Conservation (phyloP, 2,888 invertebrate genomes). For the Agapetus fuscipes region DNA sequence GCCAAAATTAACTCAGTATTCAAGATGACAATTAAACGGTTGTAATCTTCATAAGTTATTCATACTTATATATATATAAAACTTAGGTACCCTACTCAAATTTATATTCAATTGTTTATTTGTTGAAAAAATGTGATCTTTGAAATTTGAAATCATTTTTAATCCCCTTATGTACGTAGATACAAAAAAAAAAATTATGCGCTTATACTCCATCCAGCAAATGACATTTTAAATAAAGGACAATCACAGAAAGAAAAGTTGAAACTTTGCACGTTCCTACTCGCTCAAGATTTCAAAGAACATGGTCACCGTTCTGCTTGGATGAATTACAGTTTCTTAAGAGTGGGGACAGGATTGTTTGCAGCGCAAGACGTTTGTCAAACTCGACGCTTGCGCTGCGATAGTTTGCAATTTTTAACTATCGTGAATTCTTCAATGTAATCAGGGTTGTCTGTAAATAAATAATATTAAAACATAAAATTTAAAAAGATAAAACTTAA, state of each 20-base stretch:
- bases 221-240: constrained; percentile 7
- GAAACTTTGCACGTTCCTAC: too few relatives aligned
- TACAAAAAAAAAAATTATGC: constrained; percentile 5
- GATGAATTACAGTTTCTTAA: too few relatives aligned
- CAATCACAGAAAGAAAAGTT: constrained; percentile 7
- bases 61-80: too few relatives aligned
- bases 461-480: constrained; percentile 13
- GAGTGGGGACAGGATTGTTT: too few relatives aligned
- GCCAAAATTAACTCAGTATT: constrained; percentile 14
- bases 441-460: constrained; percentile 22
- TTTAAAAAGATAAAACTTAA: constrained; percentile 6
- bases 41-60: constrained; percentile 5
- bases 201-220: constrained; percentile 12
- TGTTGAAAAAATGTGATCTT: too few relatives aligned
- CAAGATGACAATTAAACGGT: constrained; percentile 4
- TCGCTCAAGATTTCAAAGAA: too few relatives aligned
- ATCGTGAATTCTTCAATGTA: constrained; percentile 11
- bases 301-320: too few relatives aligned
- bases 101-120: too few relatives aligned
- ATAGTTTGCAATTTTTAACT: too few relatives aligned
- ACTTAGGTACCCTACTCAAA: too few relatives aligned
- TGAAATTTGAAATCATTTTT: neutral
- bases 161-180: neutral
- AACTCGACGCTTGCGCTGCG: too few relatives aligned
- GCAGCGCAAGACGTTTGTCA: too few relatives aligned